These are phyloP conservation scores for Sipha flava DNA, from an alignment of 1,140 invertebrate species.

Conservation along the genomic window DNA sequence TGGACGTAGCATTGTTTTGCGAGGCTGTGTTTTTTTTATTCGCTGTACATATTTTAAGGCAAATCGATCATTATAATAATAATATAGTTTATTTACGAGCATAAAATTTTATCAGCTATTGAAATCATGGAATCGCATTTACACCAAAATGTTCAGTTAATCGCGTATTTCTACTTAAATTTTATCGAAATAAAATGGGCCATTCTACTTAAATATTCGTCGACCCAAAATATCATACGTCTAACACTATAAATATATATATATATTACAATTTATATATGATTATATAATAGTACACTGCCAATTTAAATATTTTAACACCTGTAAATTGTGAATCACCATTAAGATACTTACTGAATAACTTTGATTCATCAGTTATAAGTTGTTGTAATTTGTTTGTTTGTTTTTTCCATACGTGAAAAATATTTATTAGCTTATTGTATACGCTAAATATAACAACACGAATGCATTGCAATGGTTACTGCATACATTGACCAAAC, in stretches of 20 bases:
- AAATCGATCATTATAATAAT: neutral
- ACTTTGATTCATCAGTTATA: neutral
- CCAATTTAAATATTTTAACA: neutral
- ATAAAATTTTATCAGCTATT: neutral
- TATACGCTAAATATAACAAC: neutral
- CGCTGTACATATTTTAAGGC: neutral
- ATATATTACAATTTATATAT: neutral
- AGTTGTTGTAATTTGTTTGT: neutral
- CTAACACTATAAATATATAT: neutral
- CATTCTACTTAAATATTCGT: neutral
- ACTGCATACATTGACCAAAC: neutral
- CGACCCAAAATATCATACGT: neutral
- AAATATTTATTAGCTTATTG: neutral
- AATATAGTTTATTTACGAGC: neutral
- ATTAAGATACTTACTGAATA: neutral
- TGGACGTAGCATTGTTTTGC: neutral
- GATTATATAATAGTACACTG: neutral
- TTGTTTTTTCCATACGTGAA: neutral
- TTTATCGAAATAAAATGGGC: neutral
- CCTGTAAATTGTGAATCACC: neutral
- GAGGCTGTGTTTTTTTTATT: neutral
- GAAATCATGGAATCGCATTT: neutral
- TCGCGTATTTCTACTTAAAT: neutral
- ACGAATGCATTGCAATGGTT: neutral
- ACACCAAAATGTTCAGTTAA: neutral